These are phyloP conservation scores for Octopus sinensis DNA, from an alignment of 1,140 invertebrate genomes.

Conservation along the genomic window DNA sequence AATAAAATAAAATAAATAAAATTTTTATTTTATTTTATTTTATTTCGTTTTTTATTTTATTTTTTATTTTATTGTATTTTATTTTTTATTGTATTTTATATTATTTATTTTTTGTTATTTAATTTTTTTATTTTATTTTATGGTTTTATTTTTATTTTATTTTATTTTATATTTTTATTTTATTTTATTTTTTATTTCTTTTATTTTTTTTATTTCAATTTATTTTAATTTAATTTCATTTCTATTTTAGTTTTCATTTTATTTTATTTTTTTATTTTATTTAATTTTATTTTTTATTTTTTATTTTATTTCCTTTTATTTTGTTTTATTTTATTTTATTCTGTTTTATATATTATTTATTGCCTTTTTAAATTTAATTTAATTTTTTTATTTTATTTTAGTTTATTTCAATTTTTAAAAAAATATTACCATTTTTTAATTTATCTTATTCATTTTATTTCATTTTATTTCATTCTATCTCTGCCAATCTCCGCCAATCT, in stretches of 20 bases:
- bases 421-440: neutral
- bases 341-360: neutral
- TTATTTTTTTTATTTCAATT: neutral
- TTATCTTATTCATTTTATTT: neutral
- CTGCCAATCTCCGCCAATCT: neutral
- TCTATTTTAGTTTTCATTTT: neutral
- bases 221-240: neutral
- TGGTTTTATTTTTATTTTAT: neutral
- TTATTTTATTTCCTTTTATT: neutral
- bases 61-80: no score
- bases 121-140: neutral
- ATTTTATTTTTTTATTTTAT: neutral
- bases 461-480: neutral
- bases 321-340: neutral
- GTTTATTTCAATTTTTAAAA: neutral
- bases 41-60: no score
- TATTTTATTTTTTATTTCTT: neutral
- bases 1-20: no score
- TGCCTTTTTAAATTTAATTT: neutral
- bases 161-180: neutral
- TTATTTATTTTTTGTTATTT: no score
- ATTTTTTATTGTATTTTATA: no score
- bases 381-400: no score
- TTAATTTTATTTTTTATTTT: neutral
- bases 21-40: no score